Percentiles rank a stretch among this genome's conserved stretches.
Conservation (phyloP, 64 coral and sea anemone genomes). For the Platygyra sinensis region DNA sequence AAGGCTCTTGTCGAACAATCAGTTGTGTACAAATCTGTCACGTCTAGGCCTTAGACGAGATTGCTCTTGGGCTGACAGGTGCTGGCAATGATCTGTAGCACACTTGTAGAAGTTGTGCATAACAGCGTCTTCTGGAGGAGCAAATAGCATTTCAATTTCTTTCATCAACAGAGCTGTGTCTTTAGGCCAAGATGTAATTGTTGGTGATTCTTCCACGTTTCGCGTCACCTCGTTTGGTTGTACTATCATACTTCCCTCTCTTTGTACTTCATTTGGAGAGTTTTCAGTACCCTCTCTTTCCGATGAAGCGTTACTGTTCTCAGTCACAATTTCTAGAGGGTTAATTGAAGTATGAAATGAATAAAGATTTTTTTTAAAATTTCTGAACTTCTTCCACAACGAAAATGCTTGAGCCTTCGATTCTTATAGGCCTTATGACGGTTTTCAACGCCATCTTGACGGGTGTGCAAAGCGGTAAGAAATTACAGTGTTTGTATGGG, state of each 20-base stretch:
- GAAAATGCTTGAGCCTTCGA: not conserved
- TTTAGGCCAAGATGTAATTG: not conserved
- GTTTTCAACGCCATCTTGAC: no score
- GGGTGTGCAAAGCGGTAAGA: no score
- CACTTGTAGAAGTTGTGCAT: slow-evolving; percentile 48
- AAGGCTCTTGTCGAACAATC: not conserved
- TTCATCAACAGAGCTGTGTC: slow-evolving; percentile 18
- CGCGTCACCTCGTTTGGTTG: not conserved
- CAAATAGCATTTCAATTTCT: slow-evolving; percentile 27
- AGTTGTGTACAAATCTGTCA: not conserved
- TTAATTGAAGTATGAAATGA: not conserved
- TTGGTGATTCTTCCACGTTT: slow-evolving; percentile 1
- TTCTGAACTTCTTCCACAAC: slow-evolving; percentile 18
- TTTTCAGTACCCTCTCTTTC: no score
- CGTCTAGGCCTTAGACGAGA: slow-evolving; percentile 15
- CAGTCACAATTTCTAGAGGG: slow-evolving; percentile 16
- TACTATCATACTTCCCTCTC: slow-evolving; percentile 22
- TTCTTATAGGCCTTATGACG: not conserved
- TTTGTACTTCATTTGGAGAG: not conserved
- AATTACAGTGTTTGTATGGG: no score
- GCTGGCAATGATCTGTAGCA: slow-evolving; percentile 25
- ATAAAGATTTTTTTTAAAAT: no score
- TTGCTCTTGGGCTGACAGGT: slow-evolving; percentile 48
- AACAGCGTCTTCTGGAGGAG: slow-evolving; percentile 25
- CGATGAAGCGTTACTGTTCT: not conserved